Base-by-base conservation (phyloP, 2,888 invertebrate genomes). In the Eristalinus aeneus region DNA sequence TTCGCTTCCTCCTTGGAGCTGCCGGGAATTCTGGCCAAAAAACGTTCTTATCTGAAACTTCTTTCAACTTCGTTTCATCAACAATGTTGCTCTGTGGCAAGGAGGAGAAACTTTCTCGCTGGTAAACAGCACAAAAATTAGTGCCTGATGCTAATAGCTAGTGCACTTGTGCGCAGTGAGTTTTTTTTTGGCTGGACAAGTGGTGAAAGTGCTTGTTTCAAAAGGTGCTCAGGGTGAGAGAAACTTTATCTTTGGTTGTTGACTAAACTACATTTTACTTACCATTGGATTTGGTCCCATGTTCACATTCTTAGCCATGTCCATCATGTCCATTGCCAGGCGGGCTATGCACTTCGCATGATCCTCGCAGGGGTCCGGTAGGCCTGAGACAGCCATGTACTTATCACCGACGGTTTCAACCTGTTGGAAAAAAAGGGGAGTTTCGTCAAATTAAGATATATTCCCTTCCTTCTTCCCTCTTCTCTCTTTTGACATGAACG, bases 331-430 rank as follows among this genome's bases (percentile, higher is more conserved):
- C 27, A 98, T 93, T 8, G 98, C 98, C 39, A 98, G 94, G 80
- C 96, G 94, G 0, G 97, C 97, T 90, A 99, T 98, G 91, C 98
- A 97, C 89, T 96, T 96, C 12, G 98, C 98, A 91, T 99, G 98
- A 53, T 96, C 96, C 76, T 95, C 95, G 91, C 98, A 98, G 9
- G 96, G 96, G 91, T 98, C 98, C 0, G 98, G 98, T 71, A 98
- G 93, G 61, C 98, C 98, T 89, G 98, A 97, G 0, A 98, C 98
- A 0, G 98, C 98, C 98, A 98, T 99, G 92, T 99, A 99, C 92
- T 98, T 98, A 93, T 98, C 98, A 81, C 98, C 98, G 23, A 98
- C 98, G 11, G 98, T 99, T 93, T 99, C 98, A 83, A 99, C 98
- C 98, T 98, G 90, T 6, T 9, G 22, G 23, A 12, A 4, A 56